Base-by-base conservation (phyloP, 2,113 vertebrate genomes). In the Hippocampus comes region DNA sequence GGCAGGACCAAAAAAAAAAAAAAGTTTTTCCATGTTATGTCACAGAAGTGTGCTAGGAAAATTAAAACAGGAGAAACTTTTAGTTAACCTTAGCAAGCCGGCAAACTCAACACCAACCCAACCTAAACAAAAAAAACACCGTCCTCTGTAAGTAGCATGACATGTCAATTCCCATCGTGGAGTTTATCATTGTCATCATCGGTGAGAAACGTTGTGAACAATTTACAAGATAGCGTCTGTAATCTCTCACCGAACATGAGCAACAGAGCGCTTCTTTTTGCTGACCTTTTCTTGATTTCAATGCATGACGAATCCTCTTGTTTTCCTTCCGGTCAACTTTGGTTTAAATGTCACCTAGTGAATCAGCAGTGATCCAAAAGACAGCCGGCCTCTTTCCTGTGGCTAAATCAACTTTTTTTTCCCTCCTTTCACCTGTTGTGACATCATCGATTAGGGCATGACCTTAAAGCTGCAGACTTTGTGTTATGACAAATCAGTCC, bases 381-480 rank as follows among this genome's bases (percentile, higher is more conserved):
- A 11, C 41, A 65, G 64, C 15, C 42, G 2, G 43, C 42, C 8
- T 48, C 23, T 66, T 48, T 66, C 42, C 42, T 48, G 42, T 48
- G 43, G 64, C 43, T 17, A 49, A 27, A 48, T 18, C 11, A 25
- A 61, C 59, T 3, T 30, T 30, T 61, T 17, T n/a, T 56, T 0
- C 61, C 34, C 7, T 27, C 21, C 23, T 27, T 48, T 4, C 55
- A 67, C 68, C 68, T 66, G 68, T 25, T 18, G 64, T 67, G 71
- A 71, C 56, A 70, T 70, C 70, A 73, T 48, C 46, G 20, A 71
- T 64, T 60, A 30, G 69, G 75, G 46, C 42, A 1, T 53, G 51
- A 7, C 51, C 51, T 53, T 53, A n/a, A 53, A 53, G 51, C 20
- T 53, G 20, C 20, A 53, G 34, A 38, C 5, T 38, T 38, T 38